Conservation (phyloP, 2,888 invertebrate species). For the Hanleya hanleyi region DNA sequence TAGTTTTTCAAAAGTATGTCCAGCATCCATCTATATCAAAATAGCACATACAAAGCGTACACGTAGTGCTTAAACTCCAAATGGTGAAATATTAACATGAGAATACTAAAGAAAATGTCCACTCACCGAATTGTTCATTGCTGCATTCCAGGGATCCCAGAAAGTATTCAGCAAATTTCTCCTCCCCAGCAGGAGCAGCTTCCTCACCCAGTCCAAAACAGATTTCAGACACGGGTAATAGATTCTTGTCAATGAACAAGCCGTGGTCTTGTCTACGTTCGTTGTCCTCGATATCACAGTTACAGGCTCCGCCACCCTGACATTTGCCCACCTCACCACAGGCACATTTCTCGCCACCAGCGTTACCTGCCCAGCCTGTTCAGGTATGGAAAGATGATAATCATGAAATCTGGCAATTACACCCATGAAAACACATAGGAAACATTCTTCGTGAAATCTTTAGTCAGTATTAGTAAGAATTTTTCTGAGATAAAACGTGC, state of each 20-base stretch:
- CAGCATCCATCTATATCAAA: no score
- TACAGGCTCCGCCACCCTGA: background rate
- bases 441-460: no score
- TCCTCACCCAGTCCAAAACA: background rate
- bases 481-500: no score
- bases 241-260: background rate
- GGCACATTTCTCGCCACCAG: slow-evolving; percentile 1
- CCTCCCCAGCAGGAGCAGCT: background rate
- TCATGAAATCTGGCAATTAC: no score
- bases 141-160: slow-evolving; percentile 1
- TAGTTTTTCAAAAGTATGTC: no score
- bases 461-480: no score
- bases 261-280: background rate
- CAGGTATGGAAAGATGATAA: background rate
- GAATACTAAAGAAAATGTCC: no score
- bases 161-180: background rate
- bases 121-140: background rate
- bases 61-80: no score
- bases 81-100: no score
- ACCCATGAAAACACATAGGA: no score
- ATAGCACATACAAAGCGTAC: no score
- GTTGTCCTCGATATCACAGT: background rate
- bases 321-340: slow-evolving; percentile 7
- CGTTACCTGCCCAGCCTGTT: slow-evolving; percentile 3
- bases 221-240: background rate